Percentiles rank a stretch among this genome's conserved stretches.
Conservation (phyloP, 2,113 vertebrate species). For the Rallus limicola region DNA sequence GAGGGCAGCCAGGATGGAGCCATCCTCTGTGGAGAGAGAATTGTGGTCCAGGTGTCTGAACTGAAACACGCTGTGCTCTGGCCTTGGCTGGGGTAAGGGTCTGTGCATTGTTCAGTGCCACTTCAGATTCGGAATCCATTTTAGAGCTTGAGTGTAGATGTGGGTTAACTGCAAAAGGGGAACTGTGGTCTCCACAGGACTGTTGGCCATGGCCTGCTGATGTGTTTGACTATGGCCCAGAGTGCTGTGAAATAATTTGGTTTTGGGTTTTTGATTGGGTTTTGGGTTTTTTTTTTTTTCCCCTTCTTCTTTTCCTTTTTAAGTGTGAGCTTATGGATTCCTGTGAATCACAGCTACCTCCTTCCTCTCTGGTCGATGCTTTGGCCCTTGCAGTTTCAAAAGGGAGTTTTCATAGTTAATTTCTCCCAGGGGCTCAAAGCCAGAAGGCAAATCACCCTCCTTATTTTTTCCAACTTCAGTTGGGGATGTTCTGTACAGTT, state of each 20-base stretch:
- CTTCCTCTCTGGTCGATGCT: neutral
- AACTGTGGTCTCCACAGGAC: neutral
- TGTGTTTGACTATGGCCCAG: neutral
- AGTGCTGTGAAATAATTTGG: neutral
- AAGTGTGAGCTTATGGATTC: neutral
- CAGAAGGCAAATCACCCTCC: slow-evolving; percentile 26
- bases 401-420: slow-evolving; percentile 13
- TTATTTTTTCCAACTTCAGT: neutral
- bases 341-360: neutral
- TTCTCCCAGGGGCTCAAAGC: slow-evolving; percentile 28
- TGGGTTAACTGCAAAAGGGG: neutral
- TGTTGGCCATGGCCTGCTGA: neutral
- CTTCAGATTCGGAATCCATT: neutral
- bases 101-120: neutral
- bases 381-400: slow-evolving; percentile 5
- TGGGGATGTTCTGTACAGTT: neutral
- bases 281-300: too few species aligned
- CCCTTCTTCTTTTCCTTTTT: neutral
- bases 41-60: neutral
- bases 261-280: too few species aligned
- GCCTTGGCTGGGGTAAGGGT: neutral
- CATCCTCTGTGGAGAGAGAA: accelerated
- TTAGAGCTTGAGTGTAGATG: neutral
- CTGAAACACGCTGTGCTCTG: neutral
- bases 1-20: neutral